Percentiles rank a stretch among this genome's conserved stretches.
phyloP scores from a whole-genome alignment of 2,113 vertebrate species.

The Hemiprocne comata region DNA sequence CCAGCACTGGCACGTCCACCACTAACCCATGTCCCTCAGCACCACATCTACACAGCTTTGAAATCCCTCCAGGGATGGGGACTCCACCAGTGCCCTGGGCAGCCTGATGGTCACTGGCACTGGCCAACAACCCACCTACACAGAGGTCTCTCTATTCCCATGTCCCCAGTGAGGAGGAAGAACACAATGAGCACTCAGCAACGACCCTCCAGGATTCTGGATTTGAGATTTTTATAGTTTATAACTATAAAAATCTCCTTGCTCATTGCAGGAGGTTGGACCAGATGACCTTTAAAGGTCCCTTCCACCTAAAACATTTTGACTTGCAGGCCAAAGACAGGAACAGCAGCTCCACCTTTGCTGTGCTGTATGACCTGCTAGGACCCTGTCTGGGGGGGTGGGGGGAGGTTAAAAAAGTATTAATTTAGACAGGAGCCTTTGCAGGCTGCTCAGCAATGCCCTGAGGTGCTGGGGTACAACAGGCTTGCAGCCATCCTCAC shows the following conservation, averaged over 20 bases:
- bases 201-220: not conserved
- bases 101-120: not conserved
- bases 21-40: too few species aligned
- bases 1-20: too few species aligned
- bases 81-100: too few species aligned
- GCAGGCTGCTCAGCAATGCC: not conserved
- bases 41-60: too few species aligned
- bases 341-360: not conserved
- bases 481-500: not conserved
- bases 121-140: not conserved
- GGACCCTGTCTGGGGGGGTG: accelerated
- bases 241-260: not conserved
- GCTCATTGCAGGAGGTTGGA: too few species aligned
- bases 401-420: not conserved
- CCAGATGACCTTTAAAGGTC: not conserved
- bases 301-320: not conserved
- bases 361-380: not conserved
- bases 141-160: accelerated
- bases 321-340: not conserved
- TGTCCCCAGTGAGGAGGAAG: accelerated
- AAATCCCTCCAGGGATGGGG: too few species aligned
- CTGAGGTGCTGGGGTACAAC: not conserved
- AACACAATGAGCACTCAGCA: not conserved
- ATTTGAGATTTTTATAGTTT: not conserved
- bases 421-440: not conserved